Base-by-base conservation (phyloP, 2,113 vertebrate genomes). In the Gnathonemus echidnorhynchus region DNA sequence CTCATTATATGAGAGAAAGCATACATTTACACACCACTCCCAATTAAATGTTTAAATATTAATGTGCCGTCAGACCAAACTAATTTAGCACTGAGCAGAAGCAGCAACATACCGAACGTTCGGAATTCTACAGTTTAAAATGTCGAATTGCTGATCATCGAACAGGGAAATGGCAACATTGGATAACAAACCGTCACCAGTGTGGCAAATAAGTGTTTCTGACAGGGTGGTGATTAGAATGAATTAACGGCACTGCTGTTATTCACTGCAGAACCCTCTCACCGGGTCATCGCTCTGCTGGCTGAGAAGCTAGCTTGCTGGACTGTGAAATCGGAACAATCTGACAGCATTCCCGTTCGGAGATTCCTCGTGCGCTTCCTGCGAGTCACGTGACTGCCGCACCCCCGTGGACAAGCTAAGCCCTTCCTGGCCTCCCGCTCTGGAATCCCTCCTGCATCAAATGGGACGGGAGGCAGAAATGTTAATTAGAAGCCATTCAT, bases 61-160 rank as follows among this genome's bases (percentile, higher is more conserved):
- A 92, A 93, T 93, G 93, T 91, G 90, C 90, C 91, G 92, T 90
- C 91, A 92, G 90, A 91, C 87, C 45, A 90, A 91, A 66, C 50
- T 66, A 31, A 31, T 31, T n/a, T 89, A 66, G 49, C 2, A 86
- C 88, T 89, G 89, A 91, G 70, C 83, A 48, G 49, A 53, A 21
- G 90, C 45, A 80, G 89, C 86, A 48, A 88, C 89, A 92, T 92
- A 92, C 92, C 0, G 21, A 95, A 90, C 42, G 35, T 91, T 93
- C 91, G 89, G 92, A 94, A 93, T 89, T 90, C 92, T 91, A 58
- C 88, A 84, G 77, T 46, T 85, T 66, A 83, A 95, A 92, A 93
- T 91, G 92, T 94, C 94, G 93, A 94, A 96, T 94, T 92, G 95
- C 91, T 92, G 94, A 94, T 96, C 95, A 95, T 95, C 92, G 93